Conservation (phyloP, 2,113 vertebrate species). For the Albula glossodonta region DNA sequence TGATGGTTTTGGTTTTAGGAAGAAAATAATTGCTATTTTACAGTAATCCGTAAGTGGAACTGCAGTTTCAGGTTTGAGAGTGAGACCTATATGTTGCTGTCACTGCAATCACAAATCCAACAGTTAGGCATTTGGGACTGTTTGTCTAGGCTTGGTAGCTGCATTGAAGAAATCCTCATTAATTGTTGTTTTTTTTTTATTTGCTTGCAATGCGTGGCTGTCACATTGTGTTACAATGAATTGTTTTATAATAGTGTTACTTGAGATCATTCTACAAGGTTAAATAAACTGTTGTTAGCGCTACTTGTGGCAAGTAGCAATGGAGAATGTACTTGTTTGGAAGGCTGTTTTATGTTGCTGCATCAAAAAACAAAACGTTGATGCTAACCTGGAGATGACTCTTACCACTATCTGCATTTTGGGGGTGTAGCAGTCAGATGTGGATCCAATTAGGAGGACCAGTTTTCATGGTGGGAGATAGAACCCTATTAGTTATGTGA, state of each 20-base stretch:
- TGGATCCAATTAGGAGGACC: background rate
- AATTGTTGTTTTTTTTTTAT: background rate
- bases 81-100: background rate
- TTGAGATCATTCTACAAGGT: background rate
- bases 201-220: background rate
- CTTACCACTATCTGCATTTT: too few species aligned
- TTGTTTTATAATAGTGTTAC: background rate
- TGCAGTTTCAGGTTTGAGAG: background rate
- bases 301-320: background rate
- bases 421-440: background rate
- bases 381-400: too few species aligned
- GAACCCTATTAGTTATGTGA: background rate
- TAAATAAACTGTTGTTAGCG: background rate
- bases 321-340: background rate
- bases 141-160: background rate
- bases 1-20: background rate
- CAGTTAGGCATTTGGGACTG: background rate
- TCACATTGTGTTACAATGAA: background rate
- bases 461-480: background rate
- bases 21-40: background rate
- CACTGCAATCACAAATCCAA: background rate
- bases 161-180: background rate
- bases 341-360: background rate
- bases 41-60: background rate
- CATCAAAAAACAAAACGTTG: background rate